A percentile compares a stretch with the other conserved stretches of the same genome.
Evolutionary conservation across 2,113 vertebrate genomes (phyloP).

Genomic region (Scalopus aquaticus): DNA sequence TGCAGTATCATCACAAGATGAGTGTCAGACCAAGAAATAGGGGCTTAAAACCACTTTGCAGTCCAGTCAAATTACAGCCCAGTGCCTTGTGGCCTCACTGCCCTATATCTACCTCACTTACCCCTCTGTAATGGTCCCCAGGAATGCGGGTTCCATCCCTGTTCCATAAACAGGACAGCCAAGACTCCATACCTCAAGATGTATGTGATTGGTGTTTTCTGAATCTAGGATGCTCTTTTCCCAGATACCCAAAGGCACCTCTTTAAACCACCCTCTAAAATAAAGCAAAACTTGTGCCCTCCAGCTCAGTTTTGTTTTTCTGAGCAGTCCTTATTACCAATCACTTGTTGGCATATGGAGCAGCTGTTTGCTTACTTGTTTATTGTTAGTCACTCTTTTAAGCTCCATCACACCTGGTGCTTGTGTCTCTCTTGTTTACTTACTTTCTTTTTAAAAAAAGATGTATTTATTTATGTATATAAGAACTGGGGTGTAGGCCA

Average conservation of each 20-base stretch:
- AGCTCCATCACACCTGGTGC: background rate
- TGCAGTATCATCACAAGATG: background rate
- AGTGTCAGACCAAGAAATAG: background rate
- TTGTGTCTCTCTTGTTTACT: background rate
- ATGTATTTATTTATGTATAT: background rate
- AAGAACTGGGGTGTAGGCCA: too few relatives aligned
- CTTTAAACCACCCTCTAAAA: background rate
- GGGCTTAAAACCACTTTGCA: background rate
- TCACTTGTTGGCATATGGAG: too few relatives aligned
- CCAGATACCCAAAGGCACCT: background rate
- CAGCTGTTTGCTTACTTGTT: background rate
- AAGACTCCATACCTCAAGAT: background rate
- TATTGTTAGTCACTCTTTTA: too few relatives aligned
- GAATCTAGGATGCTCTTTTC: background rate
- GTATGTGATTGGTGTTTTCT: background rate
- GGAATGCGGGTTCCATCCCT: fast-evolving
- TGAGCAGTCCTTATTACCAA: background rate
- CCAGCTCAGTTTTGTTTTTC: background rate
- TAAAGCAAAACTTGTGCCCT: background rate
- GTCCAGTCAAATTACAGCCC: background rate
- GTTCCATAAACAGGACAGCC: background rate
- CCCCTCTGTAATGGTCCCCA: background rate
- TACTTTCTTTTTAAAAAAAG: too few relatives aligned
- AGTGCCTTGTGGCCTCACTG: background rate
- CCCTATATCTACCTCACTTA: background rate